These are phyloP conservation scores for Macrocentrus cingulum DNA, from an alignment of 1,140 invertebrate species.

Conservation along the genomic window DNA sequence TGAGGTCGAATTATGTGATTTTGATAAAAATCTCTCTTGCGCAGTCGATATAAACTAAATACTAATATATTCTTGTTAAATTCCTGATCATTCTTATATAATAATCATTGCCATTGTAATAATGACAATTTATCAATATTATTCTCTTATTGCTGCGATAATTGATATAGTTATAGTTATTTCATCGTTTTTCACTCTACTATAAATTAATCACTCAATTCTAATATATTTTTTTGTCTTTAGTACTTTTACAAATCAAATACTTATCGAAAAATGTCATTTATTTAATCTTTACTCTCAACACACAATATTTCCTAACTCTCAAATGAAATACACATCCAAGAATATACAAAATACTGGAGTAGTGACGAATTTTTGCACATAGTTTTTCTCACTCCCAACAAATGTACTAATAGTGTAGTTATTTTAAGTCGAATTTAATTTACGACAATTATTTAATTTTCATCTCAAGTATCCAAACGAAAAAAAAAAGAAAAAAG, in stretches of 20 bases:
- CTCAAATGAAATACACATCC: conserved; percentile 40
- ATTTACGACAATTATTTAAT: too few relatives aligned
- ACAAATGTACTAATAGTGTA: too few relatives aligned
- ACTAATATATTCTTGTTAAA: conserved; percentile 55
- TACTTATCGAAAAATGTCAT: conserved; percentile 29
- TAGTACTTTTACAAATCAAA: conserved; percentile 13
- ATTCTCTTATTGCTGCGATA: conserved; percentile 38
- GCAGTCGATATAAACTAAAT: conserved; percentile 39
- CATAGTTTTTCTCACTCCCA: neutral
- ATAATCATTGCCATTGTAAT: conserved; percentile 38
- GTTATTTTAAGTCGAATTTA: too few relatives aligned
- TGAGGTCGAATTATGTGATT: neutral
- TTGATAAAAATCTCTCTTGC: conserved; percentile 42
- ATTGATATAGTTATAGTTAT: too few relatives aligned
- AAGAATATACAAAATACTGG: conserved; percentile 25
- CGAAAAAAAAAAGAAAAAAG: neutral
- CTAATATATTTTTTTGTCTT: too few relatives aligned
- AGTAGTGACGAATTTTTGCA: conserved; percentile 6
- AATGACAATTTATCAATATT: conserved; percentile 37
- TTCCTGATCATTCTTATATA: conserved; percentile 45
- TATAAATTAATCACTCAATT: too few relatives aligned
- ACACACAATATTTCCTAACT: conserved; percentile 39
- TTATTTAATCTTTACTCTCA: conserved; percentile 37
- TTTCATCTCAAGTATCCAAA: too few relatives aligned
- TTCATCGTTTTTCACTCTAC: conserved; percentile 5